Conservation (phyloP, 92 coral and sea anemone genomes). For the Porites lobata region DNA sequence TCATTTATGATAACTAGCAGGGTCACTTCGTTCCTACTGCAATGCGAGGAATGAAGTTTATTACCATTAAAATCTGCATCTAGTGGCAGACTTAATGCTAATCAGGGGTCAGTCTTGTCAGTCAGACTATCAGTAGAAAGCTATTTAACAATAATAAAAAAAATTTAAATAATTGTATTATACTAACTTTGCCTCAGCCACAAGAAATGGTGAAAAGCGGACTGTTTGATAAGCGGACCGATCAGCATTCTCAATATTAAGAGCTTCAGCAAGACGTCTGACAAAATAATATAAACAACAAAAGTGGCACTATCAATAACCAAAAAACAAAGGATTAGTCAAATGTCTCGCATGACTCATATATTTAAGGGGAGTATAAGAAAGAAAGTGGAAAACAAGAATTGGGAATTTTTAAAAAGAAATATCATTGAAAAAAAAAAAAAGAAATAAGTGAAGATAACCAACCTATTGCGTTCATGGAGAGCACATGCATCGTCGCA, state of each 20-base stretch:
- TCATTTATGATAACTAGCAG: too few species aligned
- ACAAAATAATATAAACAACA: neutral
- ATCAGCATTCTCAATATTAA: constrained; percentile 77
- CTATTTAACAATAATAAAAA: constrained; percentile 35
- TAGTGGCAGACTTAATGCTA: too few species aligned
- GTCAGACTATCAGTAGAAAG: too few species aligned
- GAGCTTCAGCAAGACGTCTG: constrained; percentile 94
- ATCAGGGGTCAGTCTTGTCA: too few species aligned
- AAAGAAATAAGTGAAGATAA: neutral
- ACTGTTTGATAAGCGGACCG: constrained; percentile 51
- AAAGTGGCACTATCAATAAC: neutral
- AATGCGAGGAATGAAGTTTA: too few species aligned
- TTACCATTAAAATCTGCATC: too few species aligned
- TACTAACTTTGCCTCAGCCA: constrained; percentile 92
- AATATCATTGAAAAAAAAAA: too few species aligned
- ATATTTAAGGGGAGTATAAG: too few species aligned
- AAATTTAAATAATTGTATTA: neutral
- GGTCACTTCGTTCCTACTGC: too few species aligned
- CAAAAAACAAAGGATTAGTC: neutral
- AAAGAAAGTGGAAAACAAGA: too few species aligned
- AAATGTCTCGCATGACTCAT: too few species aligned
- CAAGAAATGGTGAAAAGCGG: constrained; percentile 82
- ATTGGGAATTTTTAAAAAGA: too few species aligned
- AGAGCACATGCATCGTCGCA: constrained; percentile 87
- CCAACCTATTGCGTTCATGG: constrained; percentile 84